Base-by-base conservation (phyloP, 1,140 invertebrate genomes). In the Cyphomyrmex costatus region DNA sequence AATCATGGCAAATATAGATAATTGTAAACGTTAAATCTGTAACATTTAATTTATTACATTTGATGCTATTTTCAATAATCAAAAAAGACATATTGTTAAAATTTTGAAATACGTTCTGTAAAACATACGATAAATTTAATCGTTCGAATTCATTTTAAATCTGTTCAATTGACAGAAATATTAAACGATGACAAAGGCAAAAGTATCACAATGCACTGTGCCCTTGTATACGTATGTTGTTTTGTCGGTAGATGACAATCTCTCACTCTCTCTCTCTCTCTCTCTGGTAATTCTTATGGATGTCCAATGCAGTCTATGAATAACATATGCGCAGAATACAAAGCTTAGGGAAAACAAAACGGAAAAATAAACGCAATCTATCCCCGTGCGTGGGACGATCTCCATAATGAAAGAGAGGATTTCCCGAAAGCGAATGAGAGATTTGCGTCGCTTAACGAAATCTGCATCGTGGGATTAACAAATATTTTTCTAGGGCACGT, bases 391-490 rank as follows among this genome's bases (percentile, higher is more conserved):
- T 33, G 53, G 33, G 53, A 60, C 66, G 71, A 74, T 74, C 19
- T 33, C 68, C 66, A 74, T 83, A 83, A 83, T 74, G 68, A 83
- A 83, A 83, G 79, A 30, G 51, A 60, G 79, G 79, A 83, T 83
- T 73, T 73, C 27, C 56, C 53, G 71, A 83, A 83, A 58, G 68
- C 82, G 82, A 65, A 85, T 76, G 76, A 85, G 46, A 24, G 82
- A 85, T 85, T 85, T 78, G 21, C 30, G 58, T 30, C 27, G 68
- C 36, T 83, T 83, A 68, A 83, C 68, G 53, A 61, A 83, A 83
- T 42, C 53, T 21, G 74, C 46, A 21, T 68, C 19, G 61, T 21
- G 66, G 63, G 82, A 89, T 79, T 88, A 89, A 89, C 60, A 89
- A 85, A 88, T 79, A 73, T 58, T 79, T 83, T 86, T 60, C 71